Evolutionary conservation across 2,888 invertebrate genomes (phyloP), one percentile per base, ranked within the genome.

Genomic region (Cosmopolites sordidus): DNA sequence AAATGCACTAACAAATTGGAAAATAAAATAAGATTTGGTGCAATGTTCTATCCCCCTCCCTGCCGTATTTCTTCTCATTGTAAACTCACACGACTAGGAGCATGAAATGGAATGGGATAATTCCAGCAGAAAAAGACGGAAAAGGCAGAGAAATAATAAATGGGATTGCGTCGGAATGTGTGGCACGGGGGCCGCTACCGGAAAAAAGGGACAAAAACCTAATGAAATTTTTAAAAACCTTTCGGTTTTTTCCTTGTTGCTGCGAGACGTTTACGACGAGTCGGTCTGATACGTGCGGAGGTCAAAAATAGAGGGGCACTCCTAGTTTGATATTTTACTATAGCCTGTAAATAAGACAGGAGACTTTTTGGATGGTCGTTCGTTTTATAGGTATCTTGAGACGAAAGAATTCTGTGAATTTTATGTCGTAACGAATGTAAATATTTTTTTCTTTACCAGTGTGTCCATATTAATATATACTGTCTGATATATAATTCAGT

Each of bases 201-300:
- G 11, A 29, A 50, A 54, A 47, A 44, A 43, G 51, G 47, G 47
- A 47, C 50, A 51, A 55, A 55, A 50, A 44, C 48, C 55, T 55
- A 51, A 55, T 55, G 55, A 55, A 55, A 55, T 51, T 55, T 55
- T 55, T 50, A 51, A 48, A 53, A 43, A 12, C n/a, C 33, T 11
- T 11, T 47, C 42, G 16, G 16, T 37, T 44, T 48, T 53, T 53
- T 48, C 46, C 46, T 47, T 43, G 51, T 51, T 37, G 38, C 17
- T 18, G 47, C 22, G 18, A 17, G 14, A 22, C 27, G 27, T 17
- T 22, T 43, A 43, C 17, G 27, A 43, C 27, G n/a, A 8, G 16
- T 17, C 38, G 38, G 12, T 4, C 4, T 37, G 16, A 15, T 3
- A 2, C 16, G 9, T 11, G 3, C 14, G 15, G 40, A 40, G 15